Conservation (phyloP, 2,888 invertebrate genomes). For the Melangyna quadrimaculata region DNA sequence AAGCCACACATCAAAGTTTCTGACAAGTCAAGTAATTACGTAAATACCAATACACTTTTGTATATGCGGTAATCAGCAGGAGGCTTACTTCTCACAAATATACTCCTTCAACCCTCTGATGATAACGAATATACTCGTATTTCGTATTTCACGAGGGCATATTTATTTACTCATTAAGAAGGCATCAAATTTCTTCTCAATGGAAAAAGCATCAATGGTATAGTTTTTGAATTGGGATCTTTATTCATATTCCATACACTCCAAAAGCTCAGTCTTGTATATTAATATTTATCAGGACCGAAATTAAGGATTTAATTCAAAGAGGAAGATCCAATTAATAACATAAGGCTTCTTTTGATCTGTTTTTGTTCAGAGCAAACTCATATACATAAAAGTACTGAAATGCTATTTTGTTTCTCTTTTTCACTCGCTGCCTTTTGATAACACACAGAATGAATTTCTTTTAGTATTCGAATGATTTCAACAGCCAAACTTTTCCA, state of each 20-base stretch:
- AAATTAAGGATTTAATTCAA: not conserved
- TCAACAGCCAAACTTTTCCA: not conserved
- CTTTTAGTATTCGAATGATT: not conserved
- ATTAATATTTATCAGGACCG: not conserved
- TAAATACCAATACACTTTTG: not conserved
- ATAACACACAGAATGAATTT: not conserved
- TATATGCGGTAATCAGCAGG: not conserved
- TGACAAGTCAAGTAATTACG: conserved; percentile 16
- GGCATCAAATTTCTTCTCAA: conserved; percentile 1
- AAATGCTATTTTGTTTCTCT: not conserved
- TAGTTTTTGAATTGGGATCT: not conserved
- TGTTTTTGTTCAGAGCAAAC: not conserved
- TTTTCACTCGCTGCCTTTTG: not conserved
- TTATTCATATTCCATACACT: not conserved
- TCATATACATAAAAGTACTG: not conserved
- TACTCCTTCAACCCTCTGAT: not conserved
- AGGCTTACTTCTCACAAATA: not conserved
- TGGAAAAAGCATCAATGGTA: not conserved
- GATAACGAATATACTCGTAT: not conserved
- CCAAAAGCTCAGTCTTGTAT: not conserved
- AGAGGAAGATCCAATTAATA: conserved; percentile 1
- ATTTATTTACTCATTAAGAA: conserved; percentile 14
- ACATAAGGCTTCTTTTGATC: conserved; percentile 9
- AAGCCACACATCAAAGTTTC: conserved; percentile 46
- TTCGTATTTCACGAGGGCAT: not conserved